These are phyloP conservation scores for Hydroisotoma schaefferi DNA, from an alignment of 2,888 invertebrate species.

Conservation along the genomic window DNA sequence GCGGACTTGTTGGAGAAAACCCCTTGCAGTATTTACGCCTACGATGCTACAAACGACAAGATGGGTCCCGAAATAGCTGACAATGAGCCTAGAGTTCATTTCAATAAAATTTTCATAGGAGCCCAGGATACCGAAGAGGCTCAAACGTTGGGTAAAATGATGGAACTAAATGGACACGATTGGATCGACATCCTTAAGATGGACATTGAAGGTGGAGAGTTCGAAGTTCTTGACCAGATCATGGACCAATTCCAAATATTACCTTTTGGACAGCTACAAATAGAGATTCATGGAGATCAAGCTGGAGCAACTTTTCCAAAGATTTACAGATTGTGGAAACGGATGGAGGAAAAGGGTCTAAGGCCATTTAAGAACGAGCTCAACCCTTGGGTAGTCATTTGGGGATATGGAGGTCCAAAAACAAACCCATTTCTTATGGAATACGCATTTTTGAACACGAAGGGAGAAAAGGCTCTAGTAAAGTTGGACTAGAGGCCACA, in stretches of 20 bases:
- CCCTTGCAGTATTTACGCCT: slow-evolving; percentile 24
- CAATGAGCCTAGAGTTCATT: slow-evolving; percentile 17
- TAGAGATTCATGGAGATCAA: slow-evolving; percentile 12
- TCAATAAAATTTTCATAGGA: slow-evolving; percentile 13
- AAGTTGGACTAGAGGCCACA: no score
- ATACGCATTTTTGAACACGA: slow-evolving; percentile 25
- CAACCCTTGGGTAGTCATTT: slow-evolving; percentile 20
- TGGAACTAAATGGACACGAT: slow-evolving; percentile 25
- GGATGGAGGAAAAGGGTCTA: slow-evolving; percentile 20
- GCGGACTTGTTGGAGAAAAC: slow-evolving; percentile 24
- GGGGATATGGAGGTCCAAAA: slow-evolving; percentile 4
- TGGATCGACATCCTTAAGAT: slow-evolving; percentile 31
- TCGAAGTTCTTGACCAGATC: slow-evolving; percentile 12
- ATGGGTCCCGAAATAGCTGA: slow-evolving; percentile 18
- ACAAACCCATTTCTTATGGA: slow-evolving; percentile 20
- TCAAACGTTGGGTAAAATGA: slow-evolving; percentile 14
- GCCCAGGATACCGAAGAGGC: slow-evolving; percentile 13
- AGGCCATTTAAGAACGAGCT: slow-evolving; percentile 25
- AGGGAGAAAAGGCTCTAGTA: no score
- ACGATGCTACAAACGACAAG: slow-evolving; percentile 21
- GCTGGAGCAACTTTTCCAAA: slow-evolving; percentile 13
- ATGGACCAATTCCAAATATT: slow-evolving; percentile 3
- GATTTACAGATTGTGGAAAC: slow-evolving; percentile 27
- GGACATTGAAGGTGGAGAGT: slow-evolving; percentile 33
- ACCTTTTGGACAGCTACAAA: slow-evolving; percentile 25